These are phyloP conservation scores for Protaetia brevitarsis DNA, from an alignment of 1,140 invertebrate genomes.

Conservation along the genomic window DNA sequence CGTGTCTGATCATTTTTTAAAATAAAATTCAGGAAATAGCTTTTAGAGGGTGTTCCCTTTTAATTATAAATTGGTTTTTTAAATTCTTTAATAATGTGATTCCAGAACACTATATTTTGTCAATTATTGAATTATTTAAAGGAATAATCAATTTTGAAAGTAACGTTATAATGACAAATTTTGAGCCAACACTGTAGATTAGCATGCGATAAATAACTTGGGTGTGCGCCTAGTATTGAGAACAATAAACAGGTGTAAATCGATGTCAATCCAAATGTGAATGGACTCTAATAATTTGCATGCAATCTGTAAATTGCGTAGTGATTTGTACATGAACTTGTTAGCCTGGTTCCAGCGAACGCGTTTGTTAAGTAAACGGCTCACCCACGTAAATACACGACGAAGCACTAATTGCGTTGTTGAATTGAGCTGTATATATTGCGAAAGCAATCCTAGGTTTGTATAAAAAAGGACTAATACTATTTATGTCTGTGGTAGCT, in stretches of 20 bases:
- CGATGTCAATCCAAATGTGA: neutral
- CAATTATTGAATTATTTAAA: too few relatives aligned
- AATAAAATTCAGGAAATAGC: too few relatives aligned
- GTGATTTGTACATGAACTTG: constrained; percentile 10
- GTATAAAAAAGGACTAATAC: neutral
- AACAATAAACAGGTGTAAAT: constrained; percentile 5
- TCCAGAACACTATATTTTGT: too few relatives aligned
- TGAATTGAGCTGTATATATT: neutral
- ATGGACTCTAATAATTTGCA: neutral
- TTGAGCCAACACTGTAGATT: neutral
- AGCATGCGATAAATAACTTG: neutral
- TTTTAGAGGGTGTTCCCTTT: too few relatives aligned
- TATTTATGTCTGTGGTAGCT: neutral
- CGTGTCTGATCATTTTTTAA: too few relatives aligned
- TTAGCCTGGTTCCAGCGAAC: neutral
- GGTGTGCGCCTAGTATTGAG: neutral
- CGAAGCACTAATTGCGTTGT: neutral
- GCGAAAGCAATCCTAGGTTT: neutral
- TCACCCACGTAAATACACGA: neutral
- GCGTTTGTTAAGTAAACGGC: neutral
- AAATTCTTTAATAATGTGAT: too few relatives aligned
- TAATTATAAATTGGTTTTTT: too few relatives aligned
- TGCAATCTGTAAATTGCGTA: constrained; percentile 3
- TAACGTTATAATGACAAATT: too few relatives aligned
- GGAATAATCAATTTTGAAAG: too few relatives aligned